phyloP scores from a whole-genome alignment of 2,113 vertebrate species.

The Syngnathoides biaculeatus region DNA sequence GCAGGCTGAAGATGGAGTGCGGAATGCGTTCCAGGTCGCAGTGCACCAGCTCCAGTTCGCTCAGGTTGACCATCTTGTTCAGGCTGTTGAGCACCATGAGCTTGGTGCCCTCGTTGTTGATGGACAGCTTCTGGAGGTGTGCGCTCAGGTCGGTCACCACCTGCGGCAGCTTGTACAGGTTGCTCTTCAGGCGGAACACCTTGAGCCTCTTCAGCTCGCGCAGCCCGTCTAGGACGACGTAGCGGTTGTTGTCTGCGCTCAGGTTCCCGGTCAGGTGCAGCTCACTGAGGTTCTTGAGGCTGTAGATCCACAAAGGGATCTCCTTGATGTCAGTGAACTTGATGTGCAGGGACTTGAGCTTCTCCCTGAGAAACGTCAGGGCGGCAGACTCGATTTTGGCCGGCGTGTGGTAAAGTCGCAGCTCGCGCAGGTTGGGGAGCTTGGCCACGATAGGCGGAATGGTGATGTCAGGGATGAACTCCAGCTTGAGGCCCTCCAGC shows the following conservation, averaged over 20 bases:
- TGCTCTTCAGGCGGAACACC: conserved; percentile 94
- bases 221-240: conserved; percentile 93
- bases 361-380: conserved; percentile 91
- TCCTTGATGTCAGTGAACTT: conserved; percentile 99
- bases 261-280: conserved; percentile 94
- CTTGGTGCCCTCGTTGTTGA: conserved; percentile 84
- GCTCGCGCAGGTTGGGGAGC: conserved; percentile 88
- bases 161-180: conserved; percentile 95
- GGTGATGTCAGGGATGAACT: conserved; percentile 94
- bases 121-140: conserved; percentile 94
- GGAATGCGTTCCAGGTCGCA: conserved; percentile 96
- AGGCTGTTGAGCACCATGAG: conserved; percentile 95
- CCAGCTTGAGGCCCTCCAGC: conserved; percentile 93
- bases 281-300: conserved; percentile 93
- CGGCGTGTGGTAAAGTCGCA: conserved; percentile 97
- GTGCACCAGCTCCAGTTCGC: conserved; percentile 91
- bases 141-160: conserved; percentile 95
- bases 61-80: conserved; percentile 98
- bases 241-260: conserved; percentile 94
- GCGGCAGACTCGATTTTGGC: conserved; percentile 97
- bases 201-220: conserved; percentile 93
- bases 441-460: conserved; percentile 96
- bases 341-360: conserved; percentile 92
- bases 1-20: conserved; percentile 96
- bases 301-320: conserved; percentile 98